These are phyloP conservation scores for Octomys mimax DNA, from an alignment of 2,797 vertebrate species.

Conservation along the genomic window DNA sequence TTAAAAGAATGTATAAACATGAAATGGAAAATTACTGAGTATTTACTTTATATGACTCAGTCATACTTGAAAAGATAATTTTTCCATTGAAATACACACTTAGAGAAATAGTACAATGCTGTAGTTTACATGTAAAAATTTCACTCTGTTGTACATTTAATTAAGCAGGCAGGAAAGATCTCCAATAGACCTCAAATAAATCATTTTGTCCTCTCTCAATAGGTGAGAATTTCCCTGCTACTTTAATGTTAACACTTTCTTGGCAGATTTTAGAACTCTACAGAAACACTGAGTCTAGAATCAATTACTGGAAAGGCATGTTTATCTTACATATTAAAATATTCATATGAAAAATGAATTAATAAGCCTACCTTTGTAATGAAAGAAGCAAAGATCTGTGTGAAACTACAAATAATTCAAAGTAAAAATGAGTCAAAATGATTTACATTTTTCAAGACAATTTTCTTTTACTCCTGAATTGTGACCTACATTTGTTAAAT, in stretches of 20 bases:
- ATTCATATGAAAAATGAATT: conserved; percentile 56
- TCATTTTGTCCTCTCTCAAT: conserved; percentile 12
- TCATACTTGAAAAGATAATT: background rate
- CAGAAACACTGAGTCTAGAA: conserved; percentile 15
- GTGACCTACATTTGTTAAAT: conserved; percentile 53
- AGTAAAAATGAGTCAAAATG: conserved; percentile 35
- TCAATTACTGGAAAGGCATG: conserved; percentile 10
- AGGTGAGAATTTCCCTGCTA: conserved; percentile 28
- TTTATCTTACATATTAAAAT: conserved; percentile 14
- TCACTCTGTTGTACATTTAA: conserved; percentile 2
- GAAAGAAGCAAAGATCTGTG: background rate
- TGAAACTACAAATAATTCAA: conserved; percentile 52
- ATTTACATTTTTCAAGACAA: conserved; percentile 46
- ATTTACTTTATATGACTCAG: background rate
- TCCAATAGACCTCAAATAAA: background rate
- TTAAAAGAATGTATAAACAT: background rate
- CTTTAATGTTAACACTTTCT: conserved; percentile 54
- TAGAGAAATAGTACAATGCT: background rate
- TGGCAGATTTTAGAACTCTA: conserved; percentile 32
- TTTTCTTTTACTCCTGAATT: conserved; percentile 46
- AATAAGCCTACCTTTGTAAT: background rate
- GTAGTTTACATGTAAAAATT: background rate
- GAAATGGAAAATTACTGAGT: conserved; percentile 1
- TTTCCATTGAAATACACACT: background rate
- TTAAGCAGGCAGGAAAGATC: background rate